A percentile compares a stretch with the other conserved stretches of the same genome.
Evolutionary conservation across 2,113 vertebrate genomes (phyloP).

Genomic region (Fukomys damarensis): DNA sequence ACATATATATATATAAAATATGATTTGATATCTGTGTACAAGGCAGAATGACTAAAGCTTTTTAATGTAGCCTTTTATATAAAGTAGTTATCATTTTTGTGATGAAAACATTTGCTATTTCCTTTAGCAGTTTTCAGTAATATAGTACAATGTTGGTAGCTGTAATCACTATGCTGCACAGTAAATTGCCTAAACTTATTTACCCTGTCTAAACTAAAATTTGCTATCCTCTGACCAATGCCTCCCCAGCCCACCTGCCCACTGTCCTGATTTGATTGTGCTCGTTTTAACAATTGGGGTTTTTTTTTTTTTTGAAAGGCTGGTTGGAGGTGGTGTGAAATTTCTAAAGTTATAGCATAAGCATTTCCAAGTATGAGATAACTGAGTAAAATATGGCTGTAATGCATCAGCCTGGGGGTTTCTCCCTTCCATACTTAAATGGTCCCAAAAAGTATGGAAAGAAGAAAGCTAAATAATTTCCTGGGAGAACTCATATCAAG

Average conservation of each 20-base stretch:
- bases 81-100: neutral
- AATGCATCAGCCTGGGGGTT: neutral
- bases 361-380: neutral
- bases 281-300: neutral
- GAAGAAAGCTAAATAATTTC: neutral
- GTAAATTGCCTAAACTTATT: neutral
- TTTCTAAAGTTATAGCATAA: constrained; percentile 15
- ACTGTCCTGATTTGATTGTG: neutral
- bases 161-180: neutral
- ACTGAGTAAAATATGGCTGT: neutral
- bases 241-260: neutral
- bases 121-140: neutral
- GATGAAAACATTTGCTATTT: neutral
- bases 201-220: neutral
- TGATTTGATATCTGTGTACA: neutral
- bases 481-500: neutral
- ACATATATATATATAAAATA: neutral
- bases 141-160: neutral
- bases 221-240: neutral
- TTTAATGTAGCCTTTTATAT: neutral
- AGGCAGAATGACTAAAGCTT: neutral
- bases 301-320: constrained; percentile 36
- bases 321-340: neutral
- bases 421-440: neutral
- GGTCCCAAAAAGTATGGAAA: neutral